Conservation (phyloP, 2,113 vertebrate species). For the Colinus virginianus region DNA sequence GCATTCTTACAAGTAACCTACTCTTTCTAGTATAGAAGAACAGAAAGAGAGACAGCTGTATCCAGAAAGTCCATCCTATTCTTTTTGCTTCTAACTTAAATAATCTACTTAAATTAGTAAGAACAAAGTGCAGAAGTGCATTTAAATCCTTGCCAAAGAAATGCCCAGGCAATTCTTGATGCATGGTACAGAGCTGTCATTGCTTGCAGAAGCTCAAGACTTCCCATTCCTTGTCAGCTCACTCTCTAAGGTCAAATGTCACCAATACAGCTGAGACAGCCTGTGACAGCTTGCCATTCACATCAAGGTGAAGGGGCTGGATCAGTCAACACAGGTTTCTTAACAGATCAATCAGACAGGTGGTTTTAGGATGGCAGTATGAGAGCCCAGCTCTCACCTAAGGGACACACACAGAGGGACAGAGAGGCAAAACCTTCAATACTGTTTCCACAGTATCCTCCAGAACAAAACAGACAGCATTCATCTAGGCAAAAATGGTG, state of each 20-base stretch:
- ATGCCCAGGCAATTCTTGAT: background rate
- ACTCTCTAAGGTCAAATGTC: constrained; percentile 19
- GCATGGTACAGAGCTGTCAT: background rate
- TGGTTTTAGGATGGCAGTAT: background rate
- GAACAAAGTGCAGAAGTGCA: background rate
- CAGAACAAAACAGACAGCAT: no score
- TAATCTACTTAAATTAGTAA: background rate
- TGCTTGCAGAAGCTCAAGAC: background rate
- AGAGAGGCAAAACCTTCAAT: background rate
- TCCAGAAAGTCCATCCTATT: background rate
- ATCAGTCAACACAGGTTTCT: constrained; percentile 17
- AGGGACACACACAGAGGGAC: background rate
- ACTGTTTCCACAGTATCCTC: no score
- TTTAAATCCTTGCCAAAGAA: constrained; percentile 18
- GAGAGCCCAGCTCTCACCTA: constrained; percentile 27
- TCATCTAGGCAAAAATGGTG: no score
- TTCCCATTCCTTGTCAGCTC: background rate
- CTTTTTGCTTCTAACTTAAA: constrained; percentile 1
- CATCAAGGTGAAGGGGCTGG: background rate
- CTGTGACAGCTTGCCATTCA: constrained; percentile 39
- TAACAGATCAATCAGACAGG: constrained; percentile 29
- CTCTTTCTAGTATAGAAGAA: background rate
- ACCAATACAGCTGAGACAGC: background rate
- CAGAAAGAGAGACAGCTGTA: background rate
- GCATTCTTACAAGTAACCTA: background rate